Percentiles rank a stretch among this genome's conserved stretches.
These are phyloP conservation scores for Drosophila pallidifrons DNA, from an alignment of 1,140 invertebrate genomes.

Conservation along the genomic window DNA sequence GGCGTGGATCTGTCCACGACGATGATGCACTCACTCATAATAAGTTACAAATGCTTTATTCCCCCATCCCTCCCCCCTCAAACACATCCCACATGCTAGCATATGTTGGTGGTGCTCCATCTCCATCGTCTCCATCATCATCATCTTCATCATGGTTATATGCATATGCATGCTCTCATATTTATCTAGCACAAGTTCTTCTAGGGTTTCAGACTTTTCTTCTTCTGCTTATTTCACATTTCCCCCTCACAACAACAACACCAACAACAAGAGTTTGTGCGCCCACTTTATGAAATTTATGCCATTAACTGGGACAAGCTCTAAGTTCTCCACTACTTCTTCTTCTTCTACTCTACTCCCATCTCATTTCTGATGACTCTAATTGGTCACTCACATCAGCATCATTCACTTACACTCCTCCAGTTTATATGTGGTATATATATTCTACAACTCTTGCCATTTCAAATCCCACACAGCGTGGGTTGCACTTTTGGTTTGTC, in stretches of 20 bases:
- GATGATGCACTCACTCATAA: slow-evolving; percentile 27
- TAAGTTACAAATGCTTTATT: slow-evolving; percentile 19
- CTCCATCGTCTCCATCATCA: background rate
- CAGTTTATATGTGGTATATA: background rate
- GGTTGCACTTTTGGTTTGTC: slow-evolving; percentile 48
- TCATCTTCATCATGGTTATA: slow-evolving; percentile 6
- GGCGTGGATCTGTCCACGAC: slow-evolving; percentile 27
- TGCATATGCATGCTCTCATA: slow-evolving; percentile 33
- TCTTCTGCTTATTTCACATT: slow-evolving; percentile 14
- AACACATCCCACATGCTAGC: slow-evolving; percentile 8
- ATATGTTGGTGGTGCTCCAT: slow-evolving; percentile 1
- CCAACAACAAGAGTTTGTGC: background rate
- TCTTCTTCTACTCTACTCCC: background rate
- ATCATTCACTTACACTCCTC: slow-evolving; percentile 7
- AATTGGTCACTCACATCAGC: slow-evolving; percentile 31
- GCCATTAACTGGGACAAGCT: slow-evolving; percentile 37
- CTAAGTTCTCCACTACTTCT: background rate
- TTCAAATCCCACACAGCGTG: slow-evolving; percentile 44
- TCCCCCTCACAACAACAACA: background rate
- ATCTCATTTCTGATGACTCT: slow-evolving; percentile 20
- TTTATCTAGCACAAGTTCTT: slow-evolving; percentile 43
- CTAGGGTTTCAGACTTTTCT: slow-evolving; percentile 27
- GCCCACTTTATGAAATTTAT: slow-evolving; percentile 44
- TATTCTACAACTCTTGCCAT: slow-evolving; percentile 35
- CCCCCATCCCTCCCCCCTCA: background rate